Percentiles rank a stretch among this genome's conserved stretches.
These are phyloP conservation scores for Hoplostethus mediterraneus DNA, from an alignment of 2,797 vertebrate species.

Conservation along the genomic window DNA sequence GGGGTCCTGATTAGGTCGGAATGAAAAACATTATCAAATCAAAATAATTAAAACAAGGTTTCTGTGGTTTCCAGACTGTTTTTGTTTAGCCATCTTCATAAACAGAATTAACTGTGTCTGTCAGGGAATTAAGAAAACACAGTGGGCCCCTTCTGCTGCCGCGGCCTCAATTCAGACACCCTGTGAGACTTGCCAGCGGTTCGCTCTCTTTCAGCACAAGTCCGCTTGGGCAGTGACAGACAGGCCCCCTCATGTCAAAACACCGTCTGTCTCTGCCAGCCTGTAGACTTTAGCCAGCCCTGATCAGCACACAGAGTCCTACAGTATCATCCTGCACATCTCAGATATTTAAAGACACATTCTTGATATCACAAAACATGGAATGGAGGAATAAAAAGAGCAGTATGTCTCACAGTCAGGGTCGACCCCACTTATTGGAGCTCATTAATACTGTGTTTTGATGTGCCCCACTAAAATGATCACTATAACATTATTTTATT, in stretches of 20 bases:
- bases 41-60: slow-evolving; percentile 73
- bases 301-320: slow-evolving; percentile 23
- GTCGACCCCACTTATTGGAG: too few relatives aligned
- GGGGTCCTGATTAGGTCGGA: slow-evolving; percentile 64
- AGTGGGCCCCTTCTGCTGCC: slow-evolving; percentile 60
- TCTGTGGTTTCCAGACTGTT: slow-evolving; percentile 68
- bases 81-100: slow-evolving; percentile 73
- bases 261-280: slow-evolving; percentile 69
- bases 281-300: slow-evolving; percentile 37
- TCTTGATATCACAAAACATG: slow-evolving; percentile 43
- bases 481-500: too few relatives aligned
- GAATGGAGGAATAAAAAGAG: slow-evolving; percentile 40
- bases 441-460: too few relatives aligned
- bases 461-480: too few relatives aligned
- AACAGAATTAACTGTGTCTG: slow-evolving; percentile 76
- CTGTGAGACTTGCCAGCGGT: slow-evolving; percentile 72
- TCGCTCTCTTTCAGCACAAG: slow-evolving; percentile 76
- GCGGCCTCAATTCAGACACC: slow-evolving; percentile 68
- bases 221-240: slow-evolving; percentile 74
- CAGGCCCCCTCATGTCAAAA: slow-evolving; percentile 76
- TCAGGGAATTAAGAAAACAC: slow-evolving; percentile 74
- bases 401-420: slow-evolving; percentile 6
- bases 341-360: slow-evolving; percentile 31
- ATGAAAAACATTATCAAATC: slow-evolving; percentile 75
- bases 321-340: slow-evolving; percentile 25